Conservation (phyloP, 2,888 invertebrate genomes). For the Apotomis betuletana region DNA sequence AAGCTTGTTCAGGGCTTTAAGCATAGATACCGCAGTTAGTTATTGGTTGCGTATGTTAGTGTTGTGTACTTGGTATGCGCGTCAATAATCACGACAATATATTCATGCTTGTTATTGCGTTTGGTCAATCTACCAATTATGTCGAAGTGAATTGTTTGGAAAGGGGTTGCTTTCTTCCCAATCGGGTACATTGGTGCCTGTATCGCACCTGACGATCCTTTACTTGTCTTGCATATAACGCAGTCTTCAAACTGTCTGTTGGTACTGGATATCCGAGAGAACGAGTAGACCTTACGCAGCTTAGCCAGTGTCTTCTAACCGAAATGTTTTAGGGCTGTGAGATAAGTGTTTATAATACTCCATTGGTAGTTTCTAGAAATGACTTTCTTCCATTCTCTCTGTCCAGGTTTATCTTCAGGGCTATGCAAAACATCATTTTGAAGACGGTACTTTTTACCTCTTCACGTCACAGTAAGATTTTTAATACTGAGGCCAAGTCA, state of each 20-base stretch:
- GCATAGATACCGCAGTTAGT: not conserved
- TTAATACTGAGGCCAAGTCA: constrained; percentile 12
- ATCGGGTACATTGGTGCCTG: too few relatives aligned
- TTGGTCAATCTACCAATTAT: constrained; percentile 10
- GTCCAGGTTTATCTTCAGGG: not conserved
- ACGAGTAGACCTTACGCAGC: too few relatives aligned
- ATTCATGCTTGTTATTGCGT: not conserved
- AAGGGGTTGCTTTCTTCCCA: not conserved
- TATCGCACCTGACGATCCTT: too few relatives aligned
- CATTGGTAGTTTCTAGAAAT: too few relatives aligned
- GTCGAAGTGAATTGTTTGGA: constrained; percentile 11
- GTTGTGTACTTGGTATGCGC: constrained; percentile 8
- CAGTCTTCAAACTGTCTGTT: too few relatives aligned
- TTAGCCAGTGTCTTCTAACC: too few relatives aligned
- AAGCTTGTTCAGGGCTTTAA: constrained; percentile 5
- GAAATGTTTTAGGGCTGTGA: too few relatives aligned
- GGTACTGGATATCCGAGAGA: too few relatives aligned
- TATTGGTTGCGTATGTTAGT: not conserved
- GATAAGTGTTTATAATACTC: too few relatives aligned
- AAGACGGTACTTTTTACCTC: not conserved
- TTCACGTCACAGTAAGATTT: constrained; percentile 5
- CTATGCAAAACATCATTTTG: not conserved
- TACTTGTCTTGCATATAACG: too few relatives aligned
- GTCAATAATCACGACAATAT: not conserved
- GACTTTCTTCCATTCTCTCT: too few relatives aligned